Conservation (phyloP, 2,888 invertebrate genomes). For the Aleiodes alternator region DNA sequence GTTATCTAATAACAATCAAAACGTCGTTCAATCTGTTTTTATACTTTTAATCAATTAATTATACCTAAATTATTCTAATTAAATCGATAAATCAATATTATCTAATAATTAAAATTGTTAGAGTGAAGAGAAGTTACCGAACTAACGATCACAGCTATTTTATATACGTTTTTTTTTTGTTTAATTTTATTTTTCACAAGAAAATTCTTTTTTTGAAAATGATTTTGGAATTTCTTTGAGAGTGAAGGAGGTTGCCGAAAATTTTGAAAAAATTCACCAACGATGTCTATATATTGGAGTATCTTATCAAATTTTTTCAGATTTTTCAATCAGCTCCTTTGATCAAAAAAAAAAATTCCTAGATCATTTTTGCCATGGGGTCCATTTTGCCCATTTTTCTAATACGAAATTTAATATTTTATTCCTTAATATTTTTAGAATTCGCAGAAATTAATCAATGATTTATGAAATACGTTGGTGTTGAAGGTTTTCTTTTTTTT, state of each 20-base stretch:
- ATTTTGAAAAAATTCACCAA: too few species aligned
- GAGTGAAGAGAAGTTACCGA: slow-evolving; percentile 53
- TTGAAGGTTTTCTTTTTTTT: slow-evolving; percentile 25
- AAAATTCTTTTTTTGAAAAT: slow-evolving; percentile 5
- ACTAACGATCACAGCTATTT: slow-evolving; percentile 73
- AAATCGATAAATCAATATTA: background rate
- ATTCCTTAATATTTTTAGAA: slow-evolving; percentile 41
- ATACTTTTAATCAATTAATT: too few species aligned
- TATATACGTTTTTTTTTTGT: slow-evolving; percentile 54
- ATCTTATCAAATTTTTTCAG: too few species aligned
- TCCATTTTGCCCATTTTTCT: background rate
- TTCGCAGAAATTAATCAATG: slow-evolving; percentile 49
- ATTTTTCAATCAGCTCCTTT: too few species aligned
- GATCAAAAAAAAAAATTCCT: too few species aligned
- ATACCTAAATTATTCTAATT: too few species aligned
- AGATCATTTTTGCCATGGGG: too few species aligned
- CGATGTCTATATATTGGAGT: too few species aligned
- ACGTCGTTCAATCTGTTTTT: too few species aligned
- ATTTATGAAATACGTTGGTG: slow-evolving; percentile 43
- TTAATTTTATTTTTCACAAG: slow-evolving; percentile 25
- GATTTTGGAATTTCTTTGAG: background rate
- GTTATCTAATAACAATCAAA: too few species aligned
- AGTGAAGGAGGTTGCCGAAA: too few species aligned
- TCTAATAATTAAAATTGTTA: slow-evolving; percentile 30
- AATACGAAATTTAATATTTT: slow-evolving; percentile 3